Conservation (phyloP, 23 tunicate species). For the Styela plicata region DNA sequence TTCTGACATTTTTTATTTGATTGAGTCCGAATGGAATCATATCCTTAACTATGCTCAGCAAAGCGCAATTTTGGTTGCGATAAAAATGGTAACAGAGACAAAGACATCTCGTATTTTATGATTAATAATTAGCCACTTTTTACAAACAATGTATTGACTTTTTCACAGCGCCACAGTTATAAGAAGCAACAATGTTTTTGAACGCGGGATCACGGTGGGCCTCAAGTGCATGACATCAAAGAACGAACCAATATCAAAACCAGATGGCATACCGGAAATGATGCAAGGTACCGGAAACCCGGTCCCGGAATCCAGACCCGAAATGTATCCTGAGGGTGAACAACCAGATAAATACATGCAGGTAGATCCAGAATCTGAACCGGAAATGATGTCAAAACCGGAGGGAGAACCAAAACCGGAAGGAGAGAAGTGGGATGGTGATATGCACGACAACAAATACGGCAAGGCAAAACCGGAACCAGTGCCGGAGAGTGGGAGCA, state of each 20-base stretch:
- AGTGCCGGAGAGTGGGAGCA: neutral
- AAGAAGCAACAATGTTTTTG: neutral
- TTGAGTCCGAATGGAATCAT: too few species aligned
- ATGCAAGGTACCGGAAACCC: neutral
- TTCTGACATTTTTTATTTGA: too few species aligned
- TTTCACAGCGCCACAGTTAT: slow-evolving; percentile 23
- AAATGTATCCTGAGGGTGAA: slow-evolving; percentile 1
- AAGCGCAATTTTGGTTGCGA: too few species aligned
- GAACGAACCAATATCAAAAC: neutral
- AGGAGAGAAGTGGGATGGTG: slow-evolving; percentile 1
- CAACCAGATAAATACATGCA: neutral
- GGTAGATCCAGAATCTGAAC: neutral
- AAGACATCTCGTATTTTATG: too few species aligned
- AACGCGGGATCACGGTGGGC: neutral
- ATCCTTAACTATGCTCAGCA: too few species aligned
- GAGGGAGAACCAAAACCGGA: neutral
- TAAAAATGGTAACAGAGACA: too few species aligned
- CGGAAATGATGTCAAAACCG: neutral
- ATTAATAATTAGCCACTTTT: too few species aligned
- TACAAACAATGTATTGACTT: too few species aligned
- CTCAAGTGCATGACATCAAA: slow-evolving; percentile 13
- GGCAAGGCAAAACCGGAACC: neutral
- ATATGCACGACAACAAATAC: neutral
- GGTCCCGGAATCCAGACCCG: neutral
- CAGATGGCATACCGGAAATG: neutral